Evolutionary conservation across 2,888 invertebrate genomes (phyloP).

Genomic region (Netelia virgata): DNA sequence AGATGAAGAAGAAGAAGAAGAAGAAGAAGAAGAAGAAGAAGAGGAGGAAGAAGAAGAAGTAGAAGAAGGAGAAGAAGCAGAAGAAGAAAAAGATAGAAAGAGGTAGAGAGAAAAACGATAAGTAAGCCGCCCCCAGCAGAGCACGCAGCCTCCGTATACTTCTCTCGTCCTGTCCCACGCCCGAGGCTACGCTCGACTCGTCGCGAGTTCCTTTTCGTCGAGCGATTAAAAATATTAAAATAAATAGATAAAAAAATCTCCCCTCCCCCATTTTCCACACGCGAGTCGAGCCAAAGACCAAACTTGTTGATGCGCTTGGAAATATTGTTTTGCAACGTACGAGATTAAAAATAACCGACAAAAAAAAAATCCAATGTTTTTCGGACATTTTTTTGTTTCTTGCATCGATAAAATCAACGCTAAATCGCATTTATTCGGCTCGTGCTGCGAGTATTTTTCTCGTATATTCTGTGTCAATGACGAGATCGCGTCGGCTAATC

Average conservation of each 20-base stretch:
- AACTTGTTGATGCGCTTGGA: too few relatives aligned
- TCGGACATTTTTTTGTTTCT: too few relatives aligned
- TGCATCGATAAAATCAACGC: too few relatives aligned
- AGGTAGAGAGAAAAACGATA: conserved; percentile 75
- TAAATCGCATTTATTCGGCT: too few relatives aligned
- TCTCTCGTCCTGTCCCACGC: conserved; percentile 78
- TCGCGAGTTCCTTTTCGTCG: conserved; percentile 76
- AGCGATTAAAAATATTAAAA: background rate
- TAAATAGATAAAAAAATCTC: background rate
- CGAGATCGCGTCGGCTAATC: too few relatives aligned
- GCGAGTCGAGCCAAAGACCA: background rate
- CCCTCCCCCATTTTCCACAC: conserved; percentile 3
- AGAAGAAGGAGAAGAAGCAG: conserved; percentile 38
- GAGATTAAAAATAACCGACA: too few relatives aligned
- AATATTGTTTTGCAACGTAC: too few relatives aligned
- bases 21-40: conserved; percentile 27
- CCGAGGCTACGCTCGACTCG: conserved; percentile 75
- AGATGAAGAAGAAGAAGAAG: conserved; percentile 41
- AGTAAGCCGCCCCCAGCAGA: conserved; percentile 84
- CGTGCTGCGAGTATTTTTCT: too few relatives aligned
- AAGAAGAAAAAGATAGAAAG: conserved; percentile 7
- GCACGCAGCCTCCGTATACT: conserved; percentile 79
- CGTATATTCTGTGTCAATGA: too few relatives aligned
- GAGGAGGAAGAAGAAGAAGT: conserved; percentile 42
- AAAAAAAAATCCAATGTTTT: too few relatives aligned